Base-by-base conservation (phyloP, 1,140 invertebrate species). In the Galendromus occidentalis region DNA sequence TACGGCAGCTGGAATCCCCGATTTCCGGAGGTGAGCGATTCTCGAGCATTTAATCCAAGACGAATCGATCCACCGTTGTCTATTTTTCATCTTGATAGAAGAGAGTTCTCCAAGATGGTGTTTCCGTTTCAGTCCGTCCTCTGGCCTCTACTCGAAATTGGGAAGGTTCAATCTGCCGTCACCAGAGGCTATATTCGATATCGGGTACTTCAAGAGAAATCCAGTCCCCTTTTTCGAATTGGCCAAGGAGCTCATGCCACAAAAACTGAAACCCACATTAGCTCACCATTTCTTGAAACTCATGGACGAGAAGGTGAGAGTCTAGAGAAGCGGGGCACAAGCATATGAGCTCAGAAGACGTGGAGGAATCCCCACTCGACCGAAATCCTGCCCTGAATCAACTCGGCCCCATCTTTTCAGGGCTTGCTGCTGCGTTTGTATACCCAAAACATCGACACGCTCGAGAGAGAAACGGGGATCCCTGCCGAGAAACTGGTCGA, bases 111-210 rank as follows among this genome's bases (percentile, higher is more conserved):
- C n/a, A n/a, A n/a, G n/a, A n/a, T n/a, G n/a, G n/a, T n/a, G n/a
- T n/a, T 39, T 39, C 33, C 20, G 2, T 59, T 59, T 4, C 51
- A 59, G 87, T 33, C 90, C 90, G 6, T 86, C 85, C 30, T 87
- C 85, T 68, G 93, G 93, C 2, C 76, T 98, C 1, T 98, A 97
- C 77, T 82, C 87, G 73, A 95, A 95, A 76, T 79, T 97, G 39
- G 79, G 86, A 68, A 91, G 94, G 74, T 95, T 93, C 73, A 85
- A 91, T 71, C 79, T 96, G 45, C 88, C 90, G 0, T 82, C 91
- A 78, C 91, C 91, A n/a, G 85, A 91, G 73, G 86, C 88, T n/a
- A 91, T 96, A 70, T 95, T 97, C 77, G 90, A 94, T 73, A 83
- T 95, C 28, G 72, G 74, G 51, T 79, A 42, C 73, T 91, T 91